These are phyloP conservation scores for fruit fly (Drosophila melanogaster) DNA, from an alignment of 1,140 invertebrate species.

Conservation along the genomic window Release_6_plus_ISO1_MT NC_004354.4:5711501-5712000, in stretches of 20 bases:
- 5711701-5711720: slow-evolving; percentile 81
- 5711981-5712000: too few species aligned
- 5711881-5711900: too few species aligned
- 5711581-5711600: background rate
- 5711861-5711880: too few species aligned
- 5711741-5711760: slow-evolving; percentile 78
- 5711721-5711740: slow-evolving; percentile 83
- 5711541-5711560: slow-evolving; percentile 87
- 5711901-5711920: too few species aligned
- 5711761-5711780: slow-evolving; percentile 79
- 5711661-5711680: slow-evolving; percentile 92
- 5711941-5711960: too few species aligned
- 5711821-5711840: background rate
- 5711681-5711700: slow-evolving; percentile 87
- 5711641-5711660: slow-evolving; percentile 92
- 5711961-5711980: too few species aligned
- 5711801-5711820: slow-evolving; percentile 58
- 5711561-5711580: slow-evolving; percentile 81
- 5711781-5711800: slow-evolving; percentile 77
- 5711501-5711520: slow-evolving; percentile 91
- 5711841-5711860: too few species aligned
- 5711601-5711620: background rate
- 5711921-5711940: too few species aligned
- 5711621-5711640: slow-evolving; percentile 87
- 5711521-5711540: slow-evolving; percentile 89